Base-by-base conservation (phyloP, 2,888 invertebrate species). In the Rapana venosa region DNA sequence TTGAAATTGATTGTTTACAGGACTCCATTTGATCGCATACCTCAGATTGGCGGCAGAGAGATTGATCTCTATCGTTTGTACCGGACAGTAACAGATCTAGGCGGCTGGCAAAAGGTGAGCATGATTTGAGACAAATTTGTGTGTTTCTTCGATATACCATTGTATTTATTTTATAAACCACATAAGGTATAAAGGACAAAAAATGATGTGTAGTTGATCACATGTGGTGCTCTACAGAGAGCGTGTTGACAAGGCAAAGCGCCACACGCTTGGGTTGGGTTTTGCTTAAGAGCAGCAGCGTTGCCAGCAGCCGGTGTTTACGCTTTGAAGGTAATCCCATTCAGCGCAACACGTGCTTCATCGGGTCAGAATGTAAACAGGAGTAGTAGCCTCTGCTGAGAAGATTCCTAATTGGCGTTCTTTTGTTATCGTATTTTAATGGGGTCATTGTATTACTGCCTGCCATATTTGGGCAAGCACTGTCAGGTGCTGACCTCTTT, bases 41-140 rank as follows among this genome's bases (percentile, higher is more conserved):
- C 98, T 4, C 97, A 97, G 96, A 97, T 99, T 92, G 98, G 98
- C 97, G 99, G 99, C 90, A 97, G 97, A 95, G 98, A 98, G 96
- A 97, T 99, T 95, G 99, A 99, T 97, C 97, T 99, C 93, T 98
- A 98, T 96, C 97, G 98, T 92, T 97, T 99, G 93, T 99, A 99
- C 96, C 97, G 97, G 94, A 97, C 98, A 95, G 99, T 99, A 88
- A 98, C 98, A 94, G 97, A 98, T 92, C 97, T 98, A 94, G 99
- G 99, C 94, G 99, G 99, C 94, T 98, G 99, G 97, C 97, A 98
- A 94, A 99, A 98, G 98, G 99, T 99, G 96, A 97, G 93, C 89
- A 66, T 87, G 88, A 26, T 79, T 36, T 47, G 36, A 47, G 11
- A 8, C 0, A 30, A 87, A 74, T 74, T 4, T 74, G 8, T 70